A percentile compares a stretch with the other conserved stretches of the same genome.
Conservation (phyloP, 2,113 vertebrate species). For the Lanius ludovicianus region DNA sequence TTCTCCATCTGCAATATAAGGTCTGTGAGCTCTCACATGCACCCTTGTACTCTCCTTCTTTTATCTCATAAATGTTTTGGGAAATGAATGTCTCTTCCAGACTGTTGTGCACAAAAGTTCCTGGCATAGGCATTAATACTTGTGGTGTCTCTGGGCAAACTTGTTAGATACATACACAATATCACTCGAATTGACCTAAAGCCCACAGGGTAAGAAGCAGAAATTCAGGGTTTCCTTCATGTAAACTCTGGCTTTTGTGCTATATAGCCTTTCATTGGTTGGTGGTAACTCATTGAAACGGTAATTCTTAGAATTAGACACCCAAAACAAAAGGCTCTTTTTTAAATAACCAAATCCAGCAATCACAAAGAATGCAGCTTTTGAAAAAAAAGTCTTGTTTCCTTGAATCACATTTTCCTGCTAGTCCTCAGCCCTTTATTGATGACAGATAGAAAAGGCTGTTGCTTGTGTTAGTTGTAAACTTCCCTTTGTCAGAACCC, state of each 20-base stretch:
- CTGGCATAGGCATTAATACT: background rate
- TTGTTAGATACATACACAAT: background rate
- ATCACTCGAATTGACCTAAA: background rate
- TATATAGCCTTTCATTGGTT: background rate
- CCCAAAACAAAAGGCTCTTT: conserved; percentile 41
- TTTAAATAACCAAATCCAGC: conserved; percentile 49
- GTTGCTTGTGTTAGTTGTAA: conserved; percentile 46
- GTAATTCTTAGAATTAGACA: conserved; percentile 42
- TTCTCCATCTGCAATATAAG: background rate
- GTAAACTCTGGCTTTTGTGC: background rate
- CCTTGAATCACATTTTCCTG: conserved; percentile 59
- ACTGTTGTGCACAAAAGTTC: background rate
- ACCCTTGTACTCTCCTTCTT: background rate
- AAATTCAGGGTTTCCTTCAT: background rate
- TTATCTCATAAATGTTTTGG: background rate
- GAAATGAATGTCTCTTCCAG: background rate
- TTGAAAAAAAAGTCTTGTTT: conserved; percentile 53
- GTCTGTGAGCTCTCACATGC: background rate
- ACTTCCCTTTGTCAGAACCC: conserved; percentile 53
- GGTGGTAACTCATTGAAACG: conserved; percentile 22
- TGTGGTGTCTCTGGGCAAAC: background rate
- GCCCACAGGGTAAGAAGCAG: background rate
- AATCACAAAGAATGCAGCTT: conserved; percentile 47
- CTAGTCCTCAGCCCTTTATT: conserved; percentile 39
- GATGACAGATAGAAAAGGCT: conserved; percentile 54